A percentile compares a stretch with the other conserved stretches of the same genome.
Conservation (phyloP, 2,888 invertebrate genomes). For the Argynnis bischoffii region DNA sequence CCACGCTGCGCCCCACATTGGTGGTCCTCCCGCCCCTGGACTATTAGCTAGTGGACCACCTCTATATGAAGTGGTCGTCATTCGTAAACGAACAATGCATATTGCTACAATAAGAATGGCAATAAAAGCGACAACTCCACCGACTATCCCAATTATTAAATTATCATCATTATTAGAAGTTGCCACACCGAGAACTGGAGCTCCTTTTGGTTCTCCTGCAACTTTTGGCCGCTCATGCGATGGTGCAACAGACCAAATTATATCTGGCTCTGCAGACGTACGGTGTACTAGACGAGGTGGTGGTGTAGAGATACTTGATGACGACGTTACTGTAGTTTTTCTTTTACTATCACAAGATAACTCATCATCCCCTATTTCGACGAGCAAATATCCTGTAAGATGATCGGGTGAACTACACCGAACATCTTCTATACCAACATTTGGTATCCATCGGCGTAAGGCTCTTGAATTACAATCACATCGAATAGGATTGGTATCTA, state of each 20-base stretch:
- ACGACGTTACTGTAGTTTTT: slow-evolving; percentile 72
- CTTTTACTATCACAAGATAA: slow-evolving; percentile 88
- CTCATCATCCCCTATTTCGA: slow-evolving; percentile 90
- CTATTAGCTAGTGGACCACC: slow-evolving; percentile 86
- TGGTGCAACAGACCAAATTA: slow-evolving; percentile 94
- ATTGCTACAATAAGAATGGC: slow-evolving; percentile 94
- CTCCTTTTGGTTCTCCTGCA: slow-evolving; percentile 83
- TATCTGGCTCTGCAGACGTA: slow-evolving; percentile 90
- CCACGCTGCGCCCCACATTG: slow-evolving; percentile 81
- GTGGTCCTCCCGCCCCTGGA: slow-evolving; percentile 83
- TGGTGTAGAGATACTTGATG: slow-evolving; percentile 66
- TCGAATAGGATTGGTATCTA: slow-evolving; percentile 90
- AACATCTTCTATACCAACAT: slow-evolving; percentile 83
- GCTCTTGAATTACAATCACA: slow-evolving; percentile 94
- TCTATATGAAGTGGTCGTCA: slow-evolving; percentile 86
- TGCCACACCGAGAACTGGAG: slow-evolving; percentile 79
- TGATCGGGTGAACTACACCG: slow-evolving; percentile 87
- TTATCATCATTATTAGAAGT: slow-evolving; percentile 93
- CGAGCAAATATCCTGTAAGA: slow-evolving; percentile 85
- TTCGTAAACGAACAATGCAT: slow-evolving; percentile 90
- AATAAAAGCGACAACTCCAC: slow-evolving; percentile 95
- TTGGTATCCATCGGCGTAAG: slow-evolving; percentile 89
- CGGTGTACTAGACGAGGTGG: slow-evolving; percentile 81
- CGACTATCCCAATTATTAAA: slow-evolving; percentile 96
- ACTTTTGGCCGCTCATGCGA: slow-evolving; percentile 83